Conservation (phyloP, 2,888 invertebrate genomes). For the Nomada hirtipes region DNA sequence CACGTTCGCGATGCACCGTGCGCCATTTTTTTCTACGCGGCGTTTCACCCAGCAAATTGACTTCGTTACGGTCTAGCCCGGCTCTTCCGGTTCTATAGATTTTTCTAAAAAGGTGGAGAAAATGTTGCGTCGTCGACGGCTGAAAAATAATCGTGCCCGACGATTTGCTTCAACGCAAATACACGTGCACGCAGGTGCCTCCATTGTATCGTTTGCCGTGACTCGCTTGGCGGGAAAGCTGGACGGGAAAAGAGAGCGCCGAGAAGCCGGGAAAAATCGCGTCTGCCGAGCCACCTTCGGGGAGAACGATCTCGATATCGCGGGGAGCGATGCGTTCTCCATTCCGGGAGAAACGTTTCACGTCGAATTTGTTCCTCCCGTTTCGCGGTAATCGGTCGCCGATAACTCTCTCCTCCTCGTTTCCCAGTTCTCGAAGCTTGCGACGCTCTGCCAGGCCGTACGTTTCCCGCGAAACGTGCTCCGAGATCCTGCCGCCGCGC, state of each 20-base stretch:
- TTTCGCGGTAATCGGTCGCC: slow-evolving; percentile 75
- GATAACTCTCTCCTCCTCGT: slow-evolving; percentile 64
- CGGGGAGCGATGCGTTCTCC: slow-evolving; percentile 37
- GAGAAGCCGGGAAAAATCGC: slow-evolving; percentile 5
- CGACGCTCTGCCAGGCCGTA: slow-evolving; percentile 40
- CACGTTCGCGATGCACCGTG: slow-evolving; percentile 44
- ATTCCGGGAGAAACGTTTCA: slow-evolving; percentile 70
- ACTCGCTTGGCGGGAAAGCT: slow-evolving; percentile 28
- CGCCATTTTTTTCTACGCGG: slow-evolving; percentile 37
- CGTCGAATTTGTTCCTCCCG: slow-evolving; percentile 78
- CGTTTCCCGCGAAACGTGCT: slow-evolving; percentile 15
- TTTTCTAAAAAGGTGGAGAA: background rate
- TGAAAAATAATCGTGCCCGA: background rate
- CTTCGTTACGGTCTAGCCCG: slow-evolving; percentile 38
- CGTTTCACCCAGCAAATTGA: slow-evolving; percentile 45
- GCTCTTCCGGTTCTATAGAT: background rate
- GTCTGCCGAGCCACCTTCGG: slow-evolving; percentile 21
- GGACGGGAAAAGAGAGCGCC: slow-evolving; percentile 22
- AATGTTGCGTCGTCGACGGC: background rate
- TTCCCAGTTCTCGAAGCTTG: slow-evolving; percentile 4
- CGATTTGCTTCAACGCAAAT: background rate
- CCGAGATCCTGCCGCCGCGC: slow-evolving; percentile 20
- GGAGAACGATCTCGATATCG: slow-evolving; percentile 57
- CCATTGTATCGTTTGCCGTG: background rate
- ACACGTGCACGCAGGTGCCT: background rate